Conservation (phyloP, 2,888 invertebrate genomes). For the Seira sanloemensis region DNA sequence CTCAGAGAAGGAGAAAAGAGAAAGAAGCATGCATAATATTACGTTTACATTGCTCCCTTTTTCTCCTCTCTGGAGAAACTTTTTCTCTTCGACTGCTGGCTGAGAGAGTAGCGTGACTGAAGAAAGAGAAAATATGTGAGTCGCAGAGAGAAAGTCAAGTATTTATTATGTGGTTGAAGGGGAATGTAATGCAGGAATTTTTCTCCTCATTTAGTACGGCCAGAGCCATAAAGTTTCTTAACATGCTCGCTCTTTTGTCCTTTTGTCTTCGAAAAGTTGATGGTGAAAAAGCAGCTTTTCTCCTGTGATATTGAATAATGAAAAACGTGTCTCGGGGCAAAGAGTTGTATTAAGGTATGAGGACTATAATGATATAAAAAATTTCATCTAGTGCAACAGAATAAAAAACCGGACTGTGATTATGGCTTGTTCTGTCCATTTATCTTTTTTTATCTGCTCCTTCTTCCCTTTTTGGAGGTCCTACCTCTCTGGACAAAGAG, state of each 20-base stretch:
- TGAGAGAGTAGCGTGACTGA: too few relatives aligned
- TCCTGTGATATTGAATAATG: background rate
- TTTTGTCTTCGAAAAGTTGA: background rate
- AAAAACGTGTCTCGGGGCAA: background rate
- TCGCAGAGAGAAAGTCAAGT: too few relatives aligned
- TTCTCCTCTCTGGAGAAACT: too few relatives aligned
- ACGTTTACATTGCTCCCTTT: too few relatives aligned
- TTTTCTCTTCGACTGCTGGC: too few relatives aligned
- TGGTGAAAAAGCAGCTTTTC: background rate
- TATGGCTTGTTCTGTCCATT: slow-evolving; percentile 12
- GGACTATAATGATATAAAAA: background rate
- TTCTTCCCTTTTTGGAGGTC: background rate
- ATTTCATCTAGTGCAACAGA: slow-evolving; percentile 14
- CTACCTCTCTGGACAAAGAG: background rate
- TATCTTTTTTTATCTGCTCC: slow-evolving; percentile 19
- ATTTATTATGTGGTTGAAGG: background rate
- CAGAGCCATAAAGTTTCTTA: background rate
- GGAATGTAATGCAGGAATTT: background rate
- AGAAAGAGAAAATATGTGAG: slow-evolving; percentile 13
- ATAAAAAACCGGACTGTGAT: slow-evolving; percentile 8
- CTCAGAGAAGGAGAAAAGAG: too few relatives aligned
- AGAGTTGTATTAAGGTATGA: slow-evolving; percentile 5
- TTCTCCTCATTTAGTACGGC: background rate
- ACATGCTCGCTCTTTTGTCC: too few relatives aligned
- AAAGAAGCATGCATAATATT: too few relatives aligned